These are phyloP conservation scores for Leucophenga montana DNA, from an alignment of 2,888 invertebrate species.

Conservation along the genomic window DNA sequence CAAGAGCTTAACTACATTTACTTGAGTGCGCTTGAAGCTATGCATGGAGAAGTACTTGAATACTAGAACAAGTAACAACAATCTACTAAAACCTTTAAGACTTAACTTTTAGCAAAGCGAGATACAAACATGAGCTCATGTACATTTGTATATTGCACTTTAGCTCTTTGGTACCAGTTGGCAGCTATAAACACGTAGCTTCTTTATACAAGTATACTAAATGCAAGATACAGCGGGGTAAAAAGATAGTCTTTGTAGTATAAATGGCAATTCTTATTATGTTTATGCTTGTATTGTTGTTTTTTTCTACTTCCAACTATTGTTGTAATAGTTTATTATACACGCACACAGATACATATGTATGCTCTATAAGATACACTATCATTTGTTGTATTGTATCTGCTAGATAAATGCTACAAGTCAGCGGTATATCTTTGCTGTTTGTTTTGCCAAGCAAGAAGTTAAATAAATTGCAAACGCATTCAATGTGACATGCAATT, in stretches of 20 bases:
- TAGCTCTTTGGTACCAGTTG: background rate
- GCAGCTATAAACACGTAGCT: background rate
- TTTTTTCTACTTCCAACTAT: background rate
- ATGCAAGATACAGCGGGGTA: background rate
- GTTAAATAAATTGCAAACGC: constrained; percentile 17
- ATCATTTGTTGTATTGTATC: too few relatives aligned
- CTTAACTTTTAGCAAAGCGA: too few relatives aligned
- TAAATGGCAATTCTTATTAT: background rate
- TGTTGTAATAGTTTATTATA: background rate
- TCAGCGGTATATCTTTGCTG: background rate
- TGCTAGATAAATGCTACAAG: too few relatives aligned
- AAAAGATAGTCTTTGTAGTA: background rate
- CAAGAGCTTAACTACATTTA: constrained; percentile 3
- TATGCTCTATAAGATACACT: too few relatives aligned
- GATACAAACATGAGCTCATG: too few relatives aligned
- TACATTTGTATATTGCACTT: too few relatives aligned
- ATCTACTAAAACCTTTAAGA: too few relatives aligned
- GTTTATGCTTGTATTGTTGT: constrained; percentile 2
- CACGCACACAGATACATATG: too few relatives aligned
- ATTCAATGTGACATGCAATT: constrained; percentile 16
- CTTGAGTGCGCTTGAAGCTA: background rate
- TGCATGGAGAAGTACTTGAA: too few relatives aligned
- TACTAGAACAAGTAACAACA: too few relatives aligned
- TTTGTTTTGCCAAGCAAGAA: background rate
- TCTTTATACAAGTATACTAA: background rate